These are phyloP conservation scores for Aurelia sp. DNA, from an alignment of 30 jellyfish, hydroid and myxozoan species.

Conservation along the genomic window DNA sequence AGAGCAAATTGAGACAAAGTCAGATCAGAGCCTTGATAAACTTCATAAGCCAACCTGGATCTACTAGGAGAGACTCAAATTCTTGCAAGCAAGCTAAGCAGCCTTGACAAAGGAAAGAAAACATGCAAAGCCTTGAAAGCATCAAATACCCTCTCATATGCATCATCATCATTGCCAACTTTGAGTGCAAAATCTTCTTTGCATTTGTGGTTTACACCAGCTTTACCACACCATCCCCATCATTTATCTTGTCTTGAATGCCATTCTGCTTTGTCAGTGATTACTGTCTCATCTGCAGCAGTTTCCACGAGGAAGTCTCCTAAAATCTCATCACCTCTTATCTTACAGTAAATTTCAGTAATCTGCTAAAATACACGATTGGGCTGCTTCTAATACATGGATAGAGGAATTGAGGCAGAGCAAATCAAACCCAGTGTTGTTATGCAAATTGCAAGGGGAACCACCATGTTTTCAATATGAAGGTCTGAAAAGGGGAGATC, in stretches of 20 bases:
- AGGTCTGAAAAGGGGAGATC: background rate
- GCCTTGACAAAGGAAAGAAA: constrained; percentile 70
- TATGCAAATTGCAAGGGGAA: background rate
- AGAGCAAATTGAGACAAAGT: constrained; percentile 6
- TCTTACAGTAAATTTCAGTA: background rate
- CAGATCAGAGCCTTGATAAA: constrained; percentile 46
- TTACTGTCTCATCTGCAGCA: constrained; percentile 40
- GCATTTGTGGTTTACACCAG: constrained; percentile 27
- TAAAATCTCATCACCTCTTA: constrained; percentile 6
- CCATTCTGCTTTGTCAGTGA: constrained; percentile 23
- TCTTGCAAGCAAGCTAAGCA: constrained; percentile 47
- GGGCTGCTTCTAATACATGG: constrained; percentile 6
- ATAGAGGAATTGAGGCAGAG: background rate
- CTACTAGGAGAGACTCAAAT: constrained; percentile 27
- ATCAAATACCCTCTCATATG: constrained; percentile 19
- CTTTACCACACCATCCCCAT: constrained; percentile 59
- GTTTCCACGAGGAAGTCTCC: constrained; percentile 9
- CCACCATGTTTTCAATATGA: background rate
- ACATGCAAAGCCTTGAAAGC: constrained; percentile 30
- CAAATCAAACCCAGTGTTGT: background rate
- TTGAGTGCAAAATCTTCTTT: constrained; percentile 13
- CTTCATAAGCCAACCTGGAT: constrained; percentile 39
- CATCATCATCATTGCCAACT: constrained; percentile 33
- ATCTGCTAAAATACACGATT: constrained; percentile 27
- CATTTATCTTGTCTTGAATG: constrained; percentile 17